These are phyloP conservation scores for Pteronotus mesoamericanus DNA, from an alignment of 2,797 vertebrate genomes.

Conservation along the genomic window DNA sequence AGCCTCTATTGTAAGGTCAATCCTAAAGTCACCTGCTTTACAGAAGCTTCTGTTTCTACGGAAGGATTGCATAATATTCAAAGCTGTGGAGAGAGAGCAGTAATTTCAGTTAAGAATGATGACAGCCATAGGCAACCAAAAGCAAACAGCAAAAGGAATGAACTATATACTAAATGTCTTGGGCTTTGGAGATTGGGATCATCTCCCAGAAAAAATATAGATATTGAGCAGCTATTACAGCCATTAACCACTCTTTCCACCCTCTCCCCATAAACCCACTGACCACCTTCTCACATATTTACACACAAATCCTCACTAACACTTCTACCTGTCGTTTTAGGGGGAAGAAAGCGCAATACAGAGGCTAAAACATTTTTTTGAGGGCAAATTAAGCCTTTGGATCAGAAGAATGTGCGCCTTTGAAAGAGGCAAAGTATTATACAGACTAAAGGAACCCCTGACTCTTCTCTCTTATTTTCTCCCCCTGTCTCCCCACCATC, in stretches of 20 bases:
- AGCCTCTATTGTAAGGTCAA: slow-evolving; percentile 29
- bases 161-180: background rate
- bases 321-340: background rate
- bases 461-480: background rate
- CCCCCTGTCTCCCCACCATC: background rate
- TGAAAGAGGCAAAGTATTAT: slow-evolving; percentile 3
- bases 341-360: background rate
- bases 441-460: background rate
- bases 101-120: slow-evolving; percentile 1
- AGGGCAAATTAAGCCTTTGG: background rate
- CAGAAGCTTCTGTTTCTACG: slow-evolving; percentile 20
- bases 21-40: slow-evolving; percentile 24
- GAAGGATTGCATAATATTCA: background rate
- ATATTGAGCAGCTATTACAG: background rate
- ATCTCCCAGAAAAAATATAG: slow-evolving; percentile 2
- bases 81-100: background rate
- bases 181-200: background rate
- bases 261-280: background rate
- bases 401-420: background rate
- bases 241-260: background rate
- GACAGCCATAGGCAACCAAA: background rate
- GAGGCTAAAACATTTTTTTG: background rate
- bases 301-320: slow-evolving; percentile 7
- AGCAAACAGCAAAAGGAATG: slow-evolving; percentile 4
- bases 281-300: background rate